Evolutionary conservation across 2,797 vertebrate species (phyloP).

Genomic region (Hemibagrus guttatus): DNA sequence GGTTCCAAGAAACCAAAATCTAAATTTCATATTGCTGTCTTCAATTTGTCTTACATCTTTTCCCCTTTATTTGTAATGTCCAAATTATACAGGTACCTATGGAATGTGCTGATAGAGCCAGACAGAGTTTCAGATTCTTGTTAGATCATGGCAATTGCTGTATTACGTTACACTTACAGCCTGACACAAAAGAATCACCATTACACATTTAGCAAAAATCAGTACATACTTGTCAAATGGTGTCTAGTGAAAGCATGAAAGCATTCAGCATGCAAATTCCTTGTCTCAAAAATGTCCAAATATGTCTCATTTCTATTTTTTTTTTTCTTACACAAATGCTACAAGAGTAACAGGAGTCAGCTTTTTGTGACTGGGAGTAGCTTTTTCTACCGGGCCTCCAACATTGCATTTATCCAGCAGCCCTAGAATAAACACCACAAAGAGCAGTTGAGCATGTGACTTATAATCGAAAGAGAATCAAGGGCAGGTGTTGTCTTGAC

Average conservation of each 20-base stretch:
- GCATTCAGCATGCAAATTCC: neutral
- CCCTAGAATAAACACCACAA: slow-evolving; percentile 11
- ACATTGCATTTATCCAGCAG: slow-evolving; percentile 16
- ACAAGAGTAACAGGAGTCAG: neutral
- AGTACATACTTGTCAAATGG: slow-evolving; percentile 14
- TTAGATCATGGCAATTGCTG: slow-evolving; percentile 35
- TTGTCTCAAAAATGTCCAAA: slow-evolving; percentile 6
- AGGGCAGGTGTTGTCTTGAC: slow-evolving; percentile 37
- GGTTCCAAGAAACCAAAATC: slow-evolving; percentile 21
- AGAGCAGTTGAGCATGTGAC: slow-evolving; percentile 15
- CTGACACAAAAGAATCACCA: slow-evolving; percentile 29
- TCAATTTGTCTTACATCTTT: slow-evolving; percentile 12
- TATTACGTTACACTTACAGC: slow-evolving; percentile 46
- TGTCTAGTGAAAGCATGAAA: slow-evolving; percentile 26
- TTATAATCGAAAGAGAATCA: slow-evolving; percentile 27
- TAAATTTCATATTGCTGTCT: neutral
- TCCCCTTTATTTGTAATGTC: neutral
- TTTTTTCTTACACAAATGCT: neutral
- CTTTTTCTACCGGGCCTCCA: slow-evolving; percentile 2
- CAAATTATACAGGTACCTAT: slow-evolving; percentile 35
- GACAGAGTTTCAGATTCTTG: slow-evolving; percentile 21
- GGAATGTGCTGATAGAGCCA: slow-evolving; percentile 41
- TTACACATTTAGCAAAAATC: slow-evolving; percentile 37
- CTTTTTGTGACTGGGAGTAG: neutral
- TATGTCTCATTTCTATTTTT: neutral